These are phyloP conservation scores for Aselliscus stoliczkanus DNA, from an alignment of 2,797 vertebrate species.

Conservation along the genomic window DNA sequence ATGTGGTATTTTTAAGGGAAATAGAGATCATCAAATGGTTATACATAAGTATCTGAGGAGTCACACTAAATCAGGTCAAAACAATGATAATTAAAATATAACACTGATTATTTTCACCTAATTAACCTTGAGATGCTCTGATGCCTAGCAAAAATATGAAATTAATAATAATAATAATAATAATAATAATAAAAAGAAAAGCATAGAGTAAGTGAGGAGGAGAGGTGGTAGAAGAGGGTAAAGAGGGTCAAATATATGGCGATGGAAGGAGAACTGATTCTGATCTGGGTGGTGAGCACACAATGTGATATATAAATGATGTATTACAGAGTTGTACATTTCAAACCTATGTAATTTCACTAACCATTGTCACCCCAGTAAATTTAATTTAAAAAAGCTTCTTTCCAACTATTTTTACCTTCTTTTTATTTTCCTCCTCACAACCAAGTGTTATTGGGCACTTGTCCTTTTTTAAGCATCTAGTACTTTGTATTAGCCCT, in stretches of 20 bases:
- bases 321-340: too few relatives aligned
- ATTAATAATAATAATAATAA: background rate
- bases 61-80: background rate
- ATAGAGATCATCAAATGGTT: background rate
- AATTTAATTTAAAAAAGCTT: background rate
- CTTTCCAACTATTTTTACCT: background rate
- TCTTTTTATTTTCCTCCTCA: background rate
- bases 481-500: background rate
- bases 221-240: too few relatives aligned
- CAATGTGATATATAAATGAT: too few relatives aligned
- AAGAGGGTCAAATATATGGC: too few relatives aligned
- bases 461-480: background rate
- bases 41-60: background rate
- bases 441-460: background rate
- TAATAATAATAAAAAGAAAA: too few relatives aligned
- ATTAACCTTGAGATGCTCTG: constrained; percentile 36
- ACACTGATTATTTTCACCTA: background rate
- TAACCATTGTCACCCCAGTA: too few relatives aligned
- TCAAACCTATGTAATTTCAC: too few relatives aligned
- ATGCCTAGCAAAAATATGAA: background rate
- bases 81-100: background rate
- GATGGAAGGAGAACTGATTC: too few relatives aligned
- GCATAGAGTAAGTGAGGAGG: too few relatives aligned
- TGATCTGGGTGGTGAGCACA: too few relatives aligned
- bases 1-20: background rate